Conservation (phyloP, 2,888 invertebrate species). For the Rhamphomyia laevipes region DNA sequence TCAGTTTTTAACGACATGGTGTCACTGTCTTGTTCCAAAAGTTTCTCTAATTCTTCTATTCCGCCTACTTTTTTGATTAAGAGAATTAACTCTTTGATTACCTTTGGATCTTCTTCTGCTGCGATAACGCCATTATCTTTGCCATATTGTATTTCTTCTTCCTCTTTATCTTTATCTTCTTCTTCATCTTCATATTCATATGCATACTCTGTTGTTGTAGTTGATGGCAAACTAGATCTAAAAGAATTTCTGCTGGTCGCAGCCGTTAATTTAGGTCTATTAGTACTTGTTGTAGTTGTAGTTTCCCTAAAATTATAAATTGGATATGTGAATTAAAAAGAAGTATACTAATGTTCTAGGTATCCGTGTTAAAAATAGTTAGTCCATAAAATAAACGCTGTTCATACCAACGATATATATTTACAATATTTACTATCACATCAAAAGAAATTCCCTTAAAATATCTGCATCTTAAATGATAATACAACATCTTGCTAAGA, state of each 20-base stretch:
- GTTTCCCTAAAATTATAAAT: constrained; percentile 16
- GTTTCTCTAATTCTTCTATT: constrained; percentile 74
- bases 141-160: constrained; percentile 24
- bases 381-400: no score
- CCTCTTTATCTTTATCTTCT: constrained; percentile 41
- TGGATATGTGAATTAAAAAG: neutral
- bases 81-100: constrained; percentile 72
- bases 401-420: no score
- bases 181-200: constrained; percentile 36
- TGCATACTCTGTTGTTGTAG: constrained; percentile 33
- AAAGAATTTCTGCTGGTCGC: constrained; percentile 35
- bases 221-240: constrained; percentile 39
- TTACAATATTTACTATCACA: no score
- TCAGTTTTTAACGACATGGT: constrained; percentile 38
- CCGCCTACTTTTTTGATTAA: constrained; percentile 81
- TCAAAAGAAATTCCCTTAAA: no score
- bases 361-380: no score
- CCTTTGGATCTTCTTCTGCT: constrained; percentile 39
- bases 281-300: constrained; percentile 39
- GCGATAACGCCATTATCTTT: constrained; percentile 17
- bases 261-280: constrained; percentile 29
- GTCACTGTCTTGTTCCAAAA: constrained; percentile 46
- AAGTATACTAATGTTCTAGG: no score
- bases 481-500: no score
- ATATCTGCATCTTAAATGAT: no score